phyloP scores from a whole-genome alignment of 2,113 vertebrate genomes.

The Brachionichthys hirsutus region DNA sequence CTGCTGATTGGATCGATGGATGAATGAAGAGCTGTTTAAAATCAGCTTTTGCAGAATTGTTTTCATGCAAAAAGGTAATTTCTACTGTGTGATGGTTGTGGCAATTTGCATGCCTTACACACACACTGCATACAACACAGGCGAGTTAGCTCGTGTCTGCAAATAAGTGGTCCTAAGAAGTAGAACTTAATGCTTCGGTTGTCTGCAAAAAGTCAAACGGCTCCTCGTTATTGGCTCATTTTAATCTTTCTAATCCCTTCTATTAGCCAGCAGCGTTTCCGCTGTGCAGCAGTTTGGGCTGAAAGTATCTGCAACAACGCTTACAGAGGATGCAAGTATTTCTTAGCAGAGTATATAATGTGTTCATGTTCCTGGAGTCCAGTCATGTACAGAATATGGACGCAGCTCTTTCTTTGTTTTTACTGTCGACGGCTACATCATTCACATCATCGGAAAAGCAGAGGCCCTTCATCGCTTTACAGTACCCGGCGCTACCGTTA shows the following conservation, averaged over 20 bases:
- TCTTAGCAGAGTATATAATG: constrained; percentile 8
- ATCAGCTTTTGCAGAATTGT: too few relatives aligned
- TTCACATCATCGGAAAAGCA: constrained; percentile 74
- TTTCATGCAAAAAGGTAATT: too few relatives aligned
- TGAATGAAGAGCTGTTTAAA: background rate
- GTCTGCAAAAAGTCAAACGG: too few relatives aligned
- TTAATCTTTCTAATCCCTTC: background rate
- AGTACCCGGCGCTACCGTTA: constrained; percentile 73
- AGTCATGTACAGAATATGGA: constrained; percentile 50
- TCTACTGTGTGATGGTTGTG: too few relatives aligned
- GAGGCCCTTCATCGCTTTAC: constrained; percentile 73
- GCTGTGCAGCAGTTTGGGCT: background rate
- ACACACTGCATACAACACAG: too few relatives aligned
- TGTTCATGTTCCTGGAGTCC: constrained; percentile 13
- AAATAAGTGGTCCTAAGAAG: too few relatives aligned
- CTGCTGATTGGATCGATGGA: background rate
- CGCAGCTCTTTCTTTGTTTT: constrained; percentile 46
- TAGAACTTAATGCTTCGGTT: too few relatives aligned
- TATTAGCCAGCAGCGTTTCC: background rate
- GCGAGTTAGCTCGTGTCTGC: too few relatives aligned
- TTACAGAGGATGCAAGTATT: constrained; percentile 35
- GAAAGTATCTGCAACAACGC: constrained; percentile 14
- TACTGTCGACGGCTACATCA: constrained; percentile 75
- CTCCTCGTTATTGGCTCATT: too few relatives aligned
- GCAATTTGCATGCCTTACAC: too few relatives aligned